Evolutionary conservation across 2,797 vertebrate species (phyloP), one percentile per base, ranked within the genome.

Genomic region (Setipinna tenuifilis): DNA sequence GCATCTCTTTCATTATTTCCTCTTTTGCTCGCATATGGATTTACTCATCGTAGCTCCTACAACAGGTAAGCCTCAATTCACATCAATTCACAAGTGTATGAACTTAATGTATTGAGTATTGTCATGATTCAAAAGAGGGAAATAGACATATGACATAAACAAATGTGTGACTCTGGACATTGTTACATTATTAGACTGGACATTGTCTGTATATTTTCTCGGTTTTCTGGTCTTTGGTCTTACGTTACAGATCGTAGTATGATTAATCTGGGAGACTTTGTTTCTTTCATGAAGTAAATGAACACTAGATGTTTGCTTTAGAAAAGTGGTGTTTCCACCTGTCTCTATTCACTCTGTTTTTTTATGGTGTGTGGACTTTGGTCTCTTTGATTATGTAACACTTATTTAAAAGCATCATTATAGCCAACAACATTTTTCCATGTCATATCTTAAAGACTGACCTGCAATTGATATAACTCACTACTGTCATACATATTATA

Each of bases 311-410:
- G 31, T 75, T 75, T 71, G 31, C 62, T 71, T 41, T 71, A 71
- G 4, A 6, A 21, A 31, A 21, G 31, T 44, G 71, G 12, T 44
- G 78, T 44, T 17, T 23, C 23, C 82, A 0, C 9, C 23, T 31
- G 35, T 6, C 35, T 1, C 71, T 35, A 1, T 61, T 19, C 46
- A 83, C 75, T 83, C 6, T 41, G 80, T 87, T 88, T 86, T 88
- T 94, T 91, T 90, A 93, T 86, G 83, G 23, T n/a, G 62, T 85
- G 23, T 86, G 84, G 85, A 85, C 19, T 88, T 90, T 87, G 87
- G 75, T 81, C 83, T 41, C n/a, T 50, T 87, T 2, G 78, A 78
- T 78, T 41, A 21, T 17, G 0, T 17, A 75, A 21, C 68, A 41
- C 31, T 9, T 44, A 78, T 78, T 78, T 78, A 78, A 31, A 6